Evolutionary conservation across 2,888 invertebrate genomes (phyloP), one percentile per base, ranked within the genome.

Genomic region (Andrena flavipes): DNA sequence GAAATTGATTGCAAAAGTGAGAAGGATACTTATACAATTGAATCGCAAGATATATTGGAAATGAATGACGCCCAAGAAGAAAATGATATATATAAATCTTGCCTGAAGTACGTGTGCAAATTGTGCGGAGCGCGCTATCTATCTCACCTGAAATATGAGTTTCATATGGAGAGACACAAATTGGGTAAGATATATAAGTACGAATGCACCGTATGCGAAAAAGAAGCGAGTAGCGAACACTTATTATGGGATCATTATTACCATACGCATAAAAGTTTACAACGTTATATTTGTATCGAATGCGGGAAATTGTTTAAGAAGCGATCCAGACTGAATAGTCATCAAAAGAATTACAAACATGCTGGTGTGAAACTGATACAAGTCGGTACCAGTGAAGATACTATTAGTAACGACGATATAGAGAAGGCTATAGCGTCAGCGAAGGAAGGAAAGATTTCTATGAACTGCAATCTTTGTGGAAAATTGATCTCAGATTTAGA

Each of bases 231-330:
- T 6, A 89, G 13, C 48, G 89, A 90, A 60, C 84, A 87, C 20
- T 67, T 83, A 42, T 64, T 89, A 33, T 89, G 90, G 89, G 85
- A 87, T 79, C 89, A 90, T 68, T 89, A 90, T 48, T 85, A 69
- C 64, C 81, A 88, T 13, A 77, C 75, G 0, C 89, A 89, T 56
- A 89, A 82, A 48, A 86, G 73, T 48, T 60, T 80, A 6, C 69
- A 77, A 67, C 77, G 81, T 10, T 88, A 80, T 42, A 54, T 68
- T 69, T 89, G 90, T 23, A 29, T 62, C 16, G 77, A 85, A 51
- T 90, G 89, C 42, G 77, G 81, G 5, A 87, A 81, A 51, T 8
- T 82, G 54, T 90, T 84, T 59, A 23, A 60, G 10, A 89, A 83
- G 51, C 67, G 67, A 16, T 70, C 84, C 5, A 78, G 78, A 70